phyloP scores from a whole-genome alignment of 2,888 invertebrate species.

The Erebia ligea region DNA sequence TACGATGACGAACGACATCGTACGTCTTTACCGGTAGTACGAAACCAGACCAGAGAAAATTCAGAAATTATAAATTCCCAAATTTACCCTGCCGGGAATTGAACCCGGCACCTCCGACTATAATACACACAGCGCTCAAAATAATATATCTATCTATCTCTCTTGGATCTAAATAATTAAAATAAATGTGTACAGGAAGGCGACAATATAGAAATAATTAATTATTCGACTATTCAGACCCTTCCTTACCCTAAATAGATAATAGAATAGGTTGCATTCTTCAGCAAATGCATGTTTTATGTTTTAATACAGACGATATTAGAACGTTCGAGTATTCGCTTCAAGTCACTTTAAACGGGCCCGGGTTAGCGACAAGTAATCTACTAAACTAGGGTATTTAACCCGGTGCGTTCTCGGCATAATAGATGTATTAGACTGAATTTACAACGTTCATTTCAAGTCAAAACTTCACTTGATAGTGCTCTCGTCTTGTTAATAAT shows the following conservation, averaged over 20 bases:
- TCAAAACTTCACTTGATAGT: slow-evolving; percentile 22
- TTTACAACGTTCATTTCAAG: slow-evolving; percentile 35
- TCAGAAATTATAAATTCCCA: no score
- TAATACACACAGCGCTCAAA: no score
- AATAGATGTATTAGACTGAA: slow-evolving; percentile 24
- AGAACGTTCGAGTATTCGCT: slow-evolving; percentile 24
- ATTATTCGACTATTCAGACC: no score
- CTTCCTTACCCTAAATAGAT: neutral
- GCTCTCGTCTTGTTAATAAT: slow-evolving; percentile 20
- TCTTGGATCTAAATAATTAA: no score
- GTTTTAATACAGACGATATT: slow-evolving; percentile 11
- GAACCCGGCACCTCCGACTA: no score
- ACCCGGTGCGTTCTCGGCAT: slow-evolving; percentile 25
- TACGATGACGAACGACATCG: no score
- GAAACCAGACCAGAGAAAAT: no score
- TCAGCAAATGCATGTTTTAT: slow-evolving; percentile 11
- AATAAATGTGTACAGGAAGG: no score
- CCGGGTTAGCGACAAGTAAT: slow-evolving; percentile 21
- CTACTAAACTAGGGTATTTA: slow-evolving; percentile 19
- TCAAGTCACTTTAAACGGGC: slow-evolving; percentile 13
- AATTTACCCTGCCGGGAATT: no score
- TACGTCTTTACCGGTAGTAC: no score
- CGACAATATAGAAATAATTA: no score
- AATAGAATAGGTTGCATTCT: slow-evolving; percentile 1
- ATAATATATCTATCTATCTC: no score